phyloP scores from a whole-genome alignment of 2,113 vertebrate species.

The Mus musculus region DNA sequence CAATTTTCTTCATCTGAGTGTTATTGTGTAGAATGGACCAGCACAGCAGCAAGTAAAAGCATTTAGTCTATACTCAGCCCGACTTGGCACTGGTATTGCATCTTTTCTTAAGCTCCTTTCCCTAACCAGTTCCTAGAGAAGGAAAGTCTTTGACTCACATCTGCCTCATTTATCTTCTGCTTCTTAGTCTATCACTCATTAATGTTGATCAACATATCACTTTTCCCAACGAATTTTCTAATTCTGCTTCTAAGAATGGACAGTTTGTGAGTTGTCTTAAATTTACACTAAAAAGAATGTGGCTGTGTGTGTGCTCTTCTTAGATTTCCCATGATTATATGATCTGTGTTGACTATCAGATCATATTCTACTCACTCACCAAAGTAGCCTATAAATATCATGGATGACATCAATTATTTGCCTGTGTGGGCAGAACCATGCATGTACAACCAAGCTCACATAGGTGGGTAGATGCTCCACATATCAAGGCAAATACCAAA shows the following conservation, averaged over 20 bases:
- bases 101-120: rapidly evolving
- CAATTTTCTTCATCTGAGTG: not conserved
- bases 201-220: not conserved
- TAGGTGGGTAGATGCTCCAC: not conserved
- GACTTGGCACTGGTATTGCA: rapidly evolving
- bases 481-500: not conserved
- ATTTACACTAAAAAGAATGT: not conserved
- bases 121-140: not conserved
- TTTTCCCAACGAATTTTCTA: not conserved
- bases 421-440: rapidly evolving
- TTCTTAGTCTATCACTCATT: not conserved
- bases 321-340: not conserved
- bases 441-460: too few relatives aligned
- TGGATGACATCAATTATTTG: not conserved
- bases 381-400: not conserved
- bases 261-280: not conserved
- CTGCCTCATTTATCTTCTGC: not conserved
- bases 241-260: not conserved
- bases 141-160: not conserved
- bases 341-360: not conserved
- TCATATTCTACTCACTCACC: not conserved
- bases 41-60: too few relatives aligned
- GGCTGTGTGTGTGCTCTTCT: not conserved
- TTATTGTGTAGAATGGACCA: not conserved
- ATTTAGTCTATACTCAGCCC: too few relatives aligned